Evolutionary conservation across 2,797 vertebrate genomes (phyloP).

Genomic region (Thunnus albacares): DNA sequence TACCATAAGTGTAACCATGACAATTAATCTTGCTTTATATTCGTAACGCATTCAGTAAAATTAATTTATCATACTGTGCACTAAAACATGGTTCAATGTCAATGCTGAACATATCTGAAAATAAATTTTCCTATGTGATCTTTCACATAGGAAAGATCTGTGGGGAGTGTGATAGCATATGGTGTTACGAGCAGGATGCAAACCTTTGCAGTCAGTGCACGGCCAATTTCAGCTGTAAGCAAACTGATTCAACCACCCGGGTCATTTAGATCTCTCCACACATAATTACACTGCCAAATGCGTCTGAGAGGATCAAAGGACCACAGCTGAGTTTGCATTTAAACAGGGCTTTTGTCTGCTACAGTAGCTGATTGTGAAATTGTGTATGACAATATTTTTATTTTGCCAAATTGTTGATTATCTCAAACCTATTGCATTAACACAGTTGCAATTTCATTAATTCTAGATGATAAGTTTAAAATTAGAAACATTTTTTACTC

Average conservation of each 20-base stretch:
- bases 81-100: neutral
- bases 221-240: slow-evolving; percentile 40
- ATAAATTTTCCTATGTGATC: neutral
- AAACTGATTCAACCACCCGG: slow-evolving; percentile 33
- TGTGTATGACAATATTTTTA: neutral
- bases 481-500: neutral
- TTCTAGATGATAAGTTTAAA: neutral
- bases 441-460: neutral
- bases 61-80: neutral
- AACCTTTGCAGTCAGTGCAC: slow-evolving; percentile 10
- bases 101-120: neutral
- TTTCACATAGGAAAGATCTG: too few relatives aligned
- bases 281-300: slow-evolving; percentile 39
- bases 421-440: neutral
- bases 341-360: slow-evolving; percentile 6
- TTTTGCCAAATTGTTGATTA: neutral
- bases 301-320: slow-evolving; percentile 19
- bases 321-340: slow-evolving; percentile 9
- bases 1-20: neutral
- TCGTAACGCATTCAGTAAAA: neutral
- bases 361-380: neutral
- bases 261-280: slow-evolving; percentile 35
- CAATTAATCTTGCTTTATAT: neutral
- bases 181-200: slow-evolving; percentile 19
- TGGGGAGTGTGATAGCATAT: neutral